Base-by-base conservation (phyloP, 2,888 invertebrate species). In the Synanthedon tipuliformis region DNA sequence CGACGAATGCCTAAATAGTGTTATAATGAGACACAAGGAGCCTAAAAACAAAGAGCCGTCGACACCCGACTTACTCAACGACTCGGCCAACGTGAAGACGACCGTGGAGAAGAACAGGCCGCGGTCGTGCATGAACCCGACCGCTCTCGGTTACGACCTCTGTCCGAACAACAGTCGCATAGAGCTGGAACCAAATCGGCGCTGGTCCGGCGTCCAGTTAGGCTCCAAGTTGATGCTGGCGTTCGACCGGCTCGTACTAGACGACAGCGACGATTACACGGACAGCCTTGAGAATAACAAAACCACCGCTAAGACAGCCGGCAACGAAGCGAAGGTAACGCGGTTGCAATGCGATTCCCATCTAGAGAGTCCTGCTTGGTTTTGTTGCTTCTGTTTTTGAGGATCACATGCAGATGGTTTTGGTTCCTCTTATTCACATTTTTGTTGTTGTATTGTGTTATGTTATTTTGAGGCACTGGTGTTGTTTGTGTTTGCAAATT, bases 131-230 rank as follows among this genome's bases (percentile, higher is more conserved):
- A 89, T 92, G n/a, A 91, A 92, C 65, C 89, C 89, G 53, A 78
- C 76, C 48, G 69, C 75, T 57, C 71, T 86, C 51, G 82, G 81
- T 40, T 86, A 89, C 52, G 89, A 89, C 54, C 75, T 88, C 23
- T 84, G 86, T 57, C 85, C 81, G 18, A 83, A 80, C 48, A 84
- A 88, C 57, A 89, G 88, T 66, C 75, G 84, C 56, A 89, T 74
- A 56, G 86, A 77, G 65, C 72, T 73, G 69, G 81, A 75, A 63
- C 78, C 61, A 34, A 92, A 90, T 63, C 92, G 93, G 68, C 88
- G 93, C 61, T 94, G 94, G 92, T 93, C 93, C 49, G 91, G 91
- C 41, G 90, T 92, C 48, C 91, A 92, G 57, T 78, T 92, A 59
- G 91, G 91, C 51, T 91, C 92, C 0, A 92, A 92, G 65, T 81